phyloP scores from a whole-genome alignment of 2,888 invertebrate genomes.

The Chymomyza caudatula region DNA sequence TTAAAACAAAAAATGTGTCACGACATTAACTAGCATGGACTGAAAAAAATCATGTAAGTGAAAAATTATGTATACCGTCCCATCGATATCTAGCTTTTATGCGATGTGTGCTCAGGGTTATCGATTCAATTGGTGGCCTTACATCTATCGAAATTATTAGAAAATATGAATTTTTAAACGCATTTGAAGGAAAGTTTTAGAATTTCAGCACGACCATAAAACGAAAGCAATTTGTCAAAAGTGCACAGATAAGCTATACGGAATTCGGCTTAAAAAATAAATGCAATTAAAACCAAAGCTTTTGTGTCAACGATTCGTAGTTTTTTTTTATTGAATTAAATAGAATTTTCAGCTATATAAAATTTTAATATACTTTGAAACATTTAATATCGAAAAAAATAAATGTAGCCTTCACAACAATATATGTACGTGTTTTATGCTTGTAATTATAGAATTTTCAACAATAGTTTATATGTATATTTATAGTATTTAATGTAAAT shows the following conservation, averaged over 20 bases:
- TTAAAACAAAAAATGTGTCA: too few species aligned
- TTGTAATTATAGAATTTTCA: background rate
- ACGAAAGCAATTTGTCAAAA: too few species aligned
- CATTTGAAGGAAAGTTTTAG: background rate
- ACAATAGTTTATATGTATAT: background rate
- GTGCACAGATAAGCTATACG: too few species aligned
- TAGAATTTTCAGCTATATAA: conserved; percentile 60
- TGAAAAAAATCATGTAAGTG: background rate
- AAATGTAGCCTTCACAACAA: background rate
- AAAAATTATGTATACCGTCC: background rate
- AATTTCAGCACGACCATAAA: too few species aligned
- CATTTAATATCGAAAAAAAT: background rate
- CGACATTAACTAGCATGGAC: background rate
- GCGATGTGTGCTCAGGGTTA: background rate
- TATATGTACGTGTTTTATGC: background rate
- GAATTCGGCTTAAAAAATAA: too few species aligned
- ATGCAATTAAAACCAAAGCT: too few species aligned
- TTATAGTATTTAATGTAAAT: background rate
- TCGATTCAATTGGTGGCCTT: background rate
- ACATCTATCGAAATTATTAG: background rate
- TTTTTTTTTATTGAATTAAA: conserved; percentile 50
- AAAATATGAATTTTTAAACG: background rate
- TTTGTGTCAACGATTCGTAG: background rate
- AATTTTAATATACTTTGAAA: background rate
- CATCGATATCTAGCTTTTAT: background rate